A percentile compares a stretch with the other conserved stretches of the same genome.
phyloP scores from a whole-genome alignment of 2,888 invertebrate species.

The Anthoptus insignis region DNA sequence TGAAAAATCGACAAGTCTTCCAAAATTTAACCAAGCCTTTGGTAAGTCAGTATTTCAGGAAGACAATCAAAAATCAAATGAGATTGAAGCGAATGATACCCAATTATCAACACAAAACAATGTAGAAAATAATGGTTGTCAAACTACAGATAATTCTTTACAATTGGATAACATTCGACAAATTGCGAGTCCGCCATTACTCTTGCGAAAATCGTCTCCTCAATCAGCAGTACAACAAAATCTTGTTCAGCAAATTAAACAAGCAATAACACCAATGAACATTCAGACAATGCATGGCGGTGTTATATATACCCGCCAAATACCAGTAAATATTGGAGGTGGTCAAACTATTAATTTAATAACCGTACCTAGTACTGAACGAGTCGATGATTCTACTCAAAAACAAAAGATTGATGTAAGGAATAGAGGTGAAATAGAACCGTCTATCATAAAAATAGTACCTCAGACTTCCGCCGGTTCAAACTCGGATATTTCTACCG shows the following conservation, averaged over 20 bases:
- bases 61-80: constrained; percentile 65
- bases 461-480: constrained; percentile 67
- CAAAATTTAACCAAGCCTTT: constrained; percentile 93
- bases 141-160: constrained; percentile 65
- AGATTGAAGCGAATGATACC: constrained; percentile 60
- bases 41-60: constrained; percentile 90
- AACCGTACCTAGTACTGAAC: constrained; percentile 81
- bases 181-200: constrained; percentile 72
- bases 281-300: constrained; percentile 89
- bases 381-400: constrained; percentile 72
- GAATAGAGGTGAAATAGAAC: constrained; percentile 70
- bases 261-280: constrained; percentile 84
- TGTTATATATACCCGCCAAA: constrained; percentile 91
- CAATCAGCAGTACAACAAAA: constrained; percentile 67
- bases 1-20: constrained; percentile 86
- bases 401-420: constrained; percentile 69
- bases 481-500: constrained; percentile 61
- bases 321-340: constrained; percentile 88
- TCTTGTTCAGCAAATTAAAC: constrained; percentile 81
- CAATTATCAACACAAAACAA: constrained; percentile 57
- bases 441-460: constrained; percentile 80
- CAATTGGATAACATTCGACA: constrained; percentile 73
- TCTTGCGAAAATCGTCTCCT: constrained; percentile 68
- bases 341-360: constrained; percentile 88
- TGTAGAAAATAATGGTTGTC: constrained; percentile 64